These are phyloP conservation scores for Arrhopalites spinosus DNA, from an alignment of 2,888 invertebrate genomes.

Conservation along the genomic window DNA sequence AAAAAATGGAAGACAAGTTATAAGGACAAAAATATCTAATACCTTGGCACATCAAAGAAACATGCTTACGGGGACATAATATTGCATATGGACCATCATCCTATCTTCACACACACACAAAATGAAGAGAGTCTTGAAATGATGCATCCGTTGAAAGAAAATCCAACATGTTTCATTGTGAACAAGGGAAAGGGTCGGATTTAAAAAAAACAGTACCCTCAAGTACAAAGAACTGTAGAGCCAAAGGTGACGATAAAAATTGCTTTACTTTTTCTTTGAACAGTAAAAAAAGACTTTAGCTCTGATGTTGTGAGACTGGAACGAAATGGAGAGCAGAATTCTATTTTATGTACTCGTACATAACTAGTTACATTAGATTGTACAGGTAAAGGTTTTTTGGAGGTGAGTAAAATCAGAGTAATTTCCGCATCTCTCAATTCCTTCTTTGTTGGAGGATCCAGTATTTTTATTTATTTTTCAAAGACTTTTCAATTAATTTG, in stretches of 20 bases:
- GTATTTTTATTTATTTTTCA: neutral
- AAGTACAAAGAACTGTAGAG: neutral
- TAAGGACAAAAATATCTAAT: too few species aligned
- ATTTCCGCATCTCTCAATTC: neutral
- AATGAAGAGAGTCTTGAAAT: neutral
- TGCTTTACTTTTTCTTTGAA: conserved; percentile 8
- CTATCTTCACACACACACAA: neutral
- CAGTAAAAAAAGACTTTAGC: too few species aligned
- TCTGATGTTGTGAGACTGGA: too few species aligned
- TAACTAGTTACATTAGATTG: too few species aligned
- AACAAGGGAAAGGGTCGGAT: conserved; percentile 24
- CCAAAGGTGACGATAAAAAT: conserved; percentile 26
- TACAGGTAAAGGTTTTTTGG: neutral
- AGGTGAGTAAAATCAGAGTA: neutral
- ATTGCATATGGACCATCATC: neutral
- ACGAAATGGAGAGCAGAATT: too few species aligned
- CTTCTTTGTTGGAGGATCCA: neutral
- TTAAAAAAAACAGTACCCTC: conserved; percentile 4
- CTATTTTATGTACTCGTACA: too few species aligned
- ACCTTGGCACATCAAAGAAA: too few species aligned
- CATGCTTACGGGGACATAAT: too few species aligned
- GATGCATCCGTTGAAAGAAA: conserved; percentile 6
- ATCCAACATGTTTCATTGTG: conserved; percentile 16
- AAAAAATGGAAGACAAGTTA: too few species aligned
- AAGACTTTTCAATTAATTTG: conserved; percentile 2